Evolutionary conservation across 2,113 vertebrate species (phyloP).

Genomic region (Sigmodon hispidus): DNA sequence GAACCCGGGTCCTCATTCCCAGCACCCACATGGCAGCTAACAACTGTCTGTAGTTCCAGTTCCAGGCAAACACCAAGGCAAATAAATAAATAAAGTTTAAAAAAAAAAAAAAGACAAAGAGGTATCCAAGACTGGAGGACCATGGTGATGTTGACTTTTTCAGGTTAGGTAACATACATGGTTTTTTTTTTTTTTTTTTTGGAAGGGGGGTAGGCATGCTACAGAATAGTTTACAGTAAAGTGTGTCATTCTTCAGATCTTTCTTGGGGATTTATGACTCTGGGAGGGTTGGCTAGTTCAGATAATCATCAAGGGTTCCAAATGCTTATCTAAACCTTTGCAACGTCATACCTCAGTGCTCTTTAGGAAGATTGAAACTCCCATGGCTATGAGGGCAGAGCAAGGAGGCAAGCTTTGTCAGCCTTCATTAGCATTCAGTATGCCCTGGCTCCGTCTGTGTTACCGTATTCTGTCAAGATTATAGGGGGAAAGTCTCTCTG

Average conservation of each 20-base stretch:
- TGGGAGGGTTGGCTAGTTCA: conserved; percentile 36
- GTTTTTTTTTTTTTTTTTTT: no score
- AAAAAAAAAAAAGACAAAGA: no score
- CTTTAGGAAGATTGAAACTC: conserved; percentile 28
- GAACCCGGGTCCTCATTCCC: no score
- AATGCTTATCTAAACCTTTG: conserved; percentile 55
- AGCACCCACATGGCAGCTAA: no score
- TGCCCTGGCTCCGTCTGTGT: not conserved
- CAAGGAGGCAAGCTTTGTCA: not conserved
- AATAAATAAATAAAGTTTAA: no score
- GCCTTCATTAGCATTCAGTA: not conserved
- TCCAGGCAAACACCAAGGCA: no score
- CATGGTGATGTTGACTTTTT: not conserved
- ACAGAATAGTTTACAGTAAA: not conserved
- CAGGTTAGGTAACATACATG: not conserved
- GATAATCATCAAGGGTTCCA: conserved; percentile 55
- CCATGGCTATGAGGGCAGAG: not conserved
- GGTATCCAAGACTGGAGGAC: not conserved
- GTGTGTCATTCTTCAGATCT: not conserved
- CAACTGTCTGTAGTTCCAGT: no score
- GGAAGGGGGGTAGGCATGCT: not conserved
- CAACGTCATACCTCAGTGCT: conserved; percentile 47
- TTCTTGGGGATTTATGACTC: conserved; percentile 49
- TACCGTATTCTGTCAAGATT: not conserved
- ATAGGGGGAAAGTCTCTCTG: not conserved